These are phyloP conservation scores for Tetrao urogallus DNA, from an alignment of 2,113 vertebrate species.

Conservation along the genomic window DNA sequence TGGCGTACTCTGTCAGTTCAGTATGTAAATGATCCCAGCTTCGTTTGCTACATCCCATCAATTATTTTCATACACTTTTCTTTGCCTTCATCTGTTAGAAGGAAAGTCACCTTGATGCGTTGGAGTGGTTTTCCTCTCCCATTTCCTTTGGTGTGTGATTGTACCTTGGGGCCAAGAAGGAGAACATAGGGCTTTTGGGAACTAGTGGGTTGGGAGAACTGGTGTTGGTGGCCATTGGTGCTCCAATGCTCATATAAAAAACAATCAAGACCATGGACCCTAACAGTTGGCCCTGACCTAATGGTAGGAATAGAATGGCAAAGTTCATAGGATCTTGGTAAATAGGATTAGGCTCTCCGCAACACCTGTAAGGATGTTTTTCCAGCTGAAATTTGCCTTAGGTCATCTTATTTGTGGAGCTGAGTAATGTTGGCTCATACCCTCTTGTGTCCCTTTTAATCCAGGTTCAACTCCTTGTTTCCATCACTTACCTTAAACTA, in stretches of 20 bases:
- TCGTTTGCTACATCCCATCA: neutral
- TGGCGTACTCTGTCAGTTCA: neutral
- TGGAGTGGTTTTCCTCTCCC: slow-evolving; percentile 2
- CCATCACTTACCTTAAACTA: neutral
- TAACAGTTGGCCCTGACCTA: neutral
- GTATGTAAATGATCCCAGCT: slow-evolving; percentile 59
- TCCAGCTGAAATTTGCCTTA: neutral
- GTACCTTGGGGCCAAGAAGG: neutral
- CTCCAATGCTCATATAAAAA: neutral
- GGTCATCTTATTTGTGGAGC: neutral
- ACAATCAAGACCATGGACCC: neutral
- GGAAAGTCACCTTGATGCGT: slow-evolving; percentile 65
- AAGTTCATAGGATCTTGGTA: neutral
- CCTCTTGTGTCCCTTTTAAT: neutral
- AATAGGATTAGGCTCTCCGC: neutral
- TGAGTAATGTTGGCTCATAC: neutral
- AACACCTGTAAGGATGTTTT: fast-evolving
- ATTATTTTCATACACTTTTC: slow-evolving; percentile 37
- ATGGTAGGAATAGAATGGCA: fast-evolving
- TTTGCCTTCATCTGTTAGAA: slow-evolving; percentile 61
- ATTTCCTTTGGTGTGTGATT: neutral
- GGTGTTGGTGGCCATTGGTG: neutral
- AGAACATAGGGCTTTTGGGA: slow-evolving; percentile 7
- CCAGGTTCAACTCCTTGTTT: neutral
- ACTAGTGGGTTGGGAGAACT: neutral